Base-by-base conservation (phyloP, 2,797 vertebrate genomes). In the Schizopygopsis pylzovi region DNA sequence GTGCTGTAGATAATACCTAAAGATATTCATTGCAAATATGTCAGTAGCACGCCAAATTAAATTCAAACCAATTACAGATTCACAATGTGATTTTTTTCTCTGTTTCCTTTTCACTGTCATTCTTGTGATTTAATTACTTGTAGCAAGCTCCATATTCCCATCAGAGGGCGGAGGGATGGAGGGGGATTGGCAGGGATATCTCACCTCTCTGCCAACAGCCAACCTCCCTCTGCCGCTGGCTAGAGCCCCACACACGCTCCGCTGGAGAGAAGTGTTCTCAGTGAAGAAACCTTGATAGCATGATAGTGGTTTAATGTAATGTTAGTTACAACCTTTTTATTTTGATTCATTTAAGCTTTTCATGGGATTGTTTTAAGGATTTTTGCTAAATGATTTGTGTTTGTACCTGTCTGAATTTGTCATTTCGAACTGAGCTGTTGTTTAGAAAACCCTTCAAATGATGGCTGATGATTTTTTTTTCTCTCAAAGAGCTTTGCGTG, bases 71-170 rank as follows among this genome's bases (percentile, higher is more conserved):
- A 45, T 77, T 81, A 45, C 25, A 68, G 49, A 54, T 81, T 37
- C 12, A 65, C 85, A 76, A 45, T 78, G 22, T 70, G 80, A 59
- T 82, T 71, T 72, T 82, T 82, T 77, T 68, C 8, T 41, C 39
- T 78, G 80, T 79, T 86, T 72, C 41, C 79, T 65, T 67, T 86
- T 41, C 71, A 86, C 79, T 81, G 52, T 54, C 67, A 63, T 84
- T 77, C 79, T 81, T 83, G 83, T 87, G 90, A 92, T 93, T 93
- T 92, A 92, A 92, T 94, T 89, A 91, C 89, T 88, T 91, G 67
- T 90, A 91, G 86, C 83, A 87, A 89, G 90, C 89, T 92, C 92
- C 91, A 91, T 87, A 43, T 91, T 92, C 90, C 90, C 88, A 93
- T 92, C 92, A 92, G 91, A 92, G 79, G 45, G 56, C 0, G 79